Evolutionary conservation across 2,888 invertebrate genomes (phyloP).

Genomic region (Rhimphoctona megacephalus): DNA sequence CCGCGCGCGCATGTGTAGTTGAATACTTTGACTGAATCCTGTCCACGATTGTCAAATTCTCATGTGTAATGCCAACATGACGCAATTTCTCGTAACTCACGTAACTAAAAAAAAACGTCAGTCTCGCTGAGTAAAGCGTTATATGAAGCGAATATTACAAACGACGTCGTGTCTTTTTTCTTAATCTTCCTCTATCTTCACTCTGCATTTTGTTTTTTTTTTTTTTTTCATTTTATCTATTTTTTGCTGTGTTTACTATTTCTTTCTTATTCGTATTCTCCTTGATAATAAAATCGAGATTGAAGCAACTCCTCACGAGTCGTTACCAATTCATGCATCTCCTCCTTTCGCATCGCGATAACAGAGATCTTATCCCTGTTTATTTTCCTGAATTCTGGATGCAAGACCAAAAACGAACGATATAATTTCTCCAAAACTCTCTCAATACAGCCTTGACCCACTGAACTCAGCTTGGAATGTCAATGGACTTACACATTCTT

Average conservation of each 20-base stretch:
- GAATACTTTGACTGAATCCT: conserved; percentile 66
- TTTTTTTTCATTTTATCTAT: conserved; percentile 41
- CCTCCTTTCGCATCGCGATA: conserved; percentile 42
- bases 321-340: conserved; percentile 37
- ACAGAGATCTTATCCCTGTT: conserved; percentile 27
- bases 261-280: conserved; percentile 42
- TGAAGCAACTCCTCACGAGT: conserved; percentile 1
- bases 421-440: conserved; percentile 56
- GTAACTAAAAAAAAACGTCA: conserved; percentile 73
- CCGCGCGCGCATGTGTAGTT: not conserved
- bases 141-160: conserved; percentile 67
- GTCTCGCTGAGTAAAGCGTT: conserved; percentile 77
- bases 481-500: conserved; percentile 14
- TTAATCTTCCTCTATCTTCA: conserved; percentile 31
- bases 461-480: conserved; percentile 70
- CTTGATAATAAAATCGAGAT: conserved; percentile 1
- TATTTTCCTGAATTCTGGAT: conserved; percentile 43
- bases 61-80: conserved; percentile 64
- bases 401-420: conserved; percentile 65
- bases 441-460: conserved; percentile 79
- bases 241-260: conserved; percentile 44
- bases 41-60: conserved; percentile 77
- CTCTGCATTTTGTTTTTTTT: not conserved
- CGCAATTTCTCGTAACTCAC: conserved; percentile 75
- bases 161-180: conserved; percentile 60